A percentile compares a stretch with the other conserved stretches of the same genome.
Evolutionary conservation across 2,888 invertebrate species (phyloP).

Genomic region (Cephus spinipes): DNA sequence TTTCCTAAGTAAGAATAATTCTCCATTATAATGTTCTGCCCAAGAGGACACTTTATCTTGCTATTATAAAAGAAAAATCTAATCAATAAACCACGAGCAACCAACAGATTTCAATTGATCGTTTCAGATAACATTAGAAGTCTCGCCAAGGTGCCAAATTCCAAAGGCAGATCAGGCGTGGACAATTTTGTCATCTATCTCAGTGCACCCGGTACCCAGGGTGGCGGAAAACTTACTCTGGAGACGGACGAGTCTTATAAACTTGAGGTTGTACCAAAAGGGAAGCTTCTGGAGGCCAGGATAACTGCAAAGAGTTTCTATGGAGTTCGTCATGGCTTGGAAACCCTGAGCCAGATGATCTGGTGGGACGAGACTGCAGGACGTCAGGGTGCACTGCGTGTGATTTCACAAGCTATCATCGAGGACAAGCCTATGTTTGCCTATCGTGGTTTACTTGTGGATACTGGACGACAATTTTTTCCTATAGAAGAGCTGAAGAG

Average conservation of each 20-base stretch:
- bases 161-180: slow-evolving; percentile 51
- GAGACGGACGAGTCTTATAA: slow-evolving; percentile 83
- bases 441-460: slow-evolving; percentile 89
- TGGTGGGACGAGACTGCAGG: slow-evolving; percentile 81
- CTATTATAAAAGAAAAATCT: too few relatives aligned
- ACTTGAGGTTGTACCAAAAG: slow-evolving; percentile 71
- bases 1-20: slow-evolving; percentile 51
- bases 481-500: slow-evolving; percentile 78
- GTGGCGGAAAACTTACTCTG: slow-evolving; percentile 72
- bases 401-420: slow-evolving; percentile 75
- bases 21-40: too few relatives aligned
- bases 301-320: slow-evolving; percentile 78
- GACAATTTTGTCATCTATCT: slow-evolving; percentile 57
- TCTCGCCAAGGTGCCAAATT: slow-evolving; percentile 52
- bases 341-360: slow-evolving; percentile 83
- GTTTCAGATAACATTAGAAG: slow-evolving; percentile 53
- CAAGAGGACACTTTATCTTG: too few relatives aligned
- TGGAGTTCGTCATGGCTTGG: slow-evolving; percentile 82
- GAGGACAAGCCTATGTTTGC: slow-evolving; percentile 83
- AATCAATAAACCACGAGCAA: too few relatives aligned
- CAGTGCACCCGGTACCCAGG: slow-evolving; percentile 62
- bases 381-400: slow-evolving; percentile 71
- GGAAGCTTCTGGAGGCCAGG: slow-evolving; percentile 70
- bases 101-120: too few relatives aligned
- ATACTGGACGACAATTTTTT: slow-evolving; percentile 92